Evolutionary conservation across 2,797 vertebrate genomes (phyloP), one percentile per base, ranked within the genome.

Genomic region (Bufotes viridis): DNA sequence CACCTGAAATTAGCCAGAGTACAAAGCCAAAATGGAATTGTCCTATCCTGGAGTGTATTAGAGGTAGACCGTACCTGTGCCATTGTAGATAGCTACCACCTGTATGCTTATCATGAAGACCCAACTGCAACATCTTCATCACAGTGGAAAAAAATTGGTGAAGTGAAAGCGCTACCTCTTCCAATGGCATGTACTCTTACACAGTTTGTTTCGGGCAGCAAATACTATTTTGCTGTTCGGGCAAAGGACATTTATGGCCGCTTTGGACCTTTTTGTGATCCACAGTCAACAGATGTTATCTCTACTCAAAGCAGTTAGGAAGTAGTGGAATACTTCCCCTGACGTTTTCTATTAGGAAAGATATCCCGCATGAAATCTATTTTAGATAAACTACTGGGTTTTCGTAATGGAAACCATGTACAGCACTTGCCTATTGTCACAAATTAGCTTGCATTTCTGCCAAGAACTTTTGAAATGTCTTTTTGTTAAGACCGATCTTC

Each of bases 161-260:
- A 99, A 90, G 98, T 99, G 82, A 99, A 99, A 90, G 98, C 98
- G 1, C 96, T 99, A 42, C 98, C 98, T 0, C 92, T 99, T 49
- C 98, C 98, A 7, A 99, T 99, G 98, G 98, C 98, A 29, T 99
- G 98, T 90, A 99, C 98, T 3, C 97, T 99, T 78, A 99, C 98
- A 0, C 98, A 99, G 94, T 99, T 99, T 80, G 98, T 99, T 87
- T 98, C 97, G 22, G 98, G 98, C 87, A 99, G 98, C 92, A 99
- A 99, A 53, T 99, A 99, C 90, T 97, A 99, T 93, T 99, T 99
- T 88, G 98, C 98, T 0, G 98, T 99, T 67, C 95, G 98, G 91
- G 98, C 98, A 90, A 98, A 98, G 93, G 98, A 99, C 92, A 92
- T 98, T 87, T 97, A 97, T n/a, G 98, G 98, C 74, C 97, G 98